Percentiles rank a stretch among this genome's conserved stretches.
Evolutionary conservation across 1,140 invertebrate species (phyloP).

Genomic region (Ruditapes philippinarum): DNA sequence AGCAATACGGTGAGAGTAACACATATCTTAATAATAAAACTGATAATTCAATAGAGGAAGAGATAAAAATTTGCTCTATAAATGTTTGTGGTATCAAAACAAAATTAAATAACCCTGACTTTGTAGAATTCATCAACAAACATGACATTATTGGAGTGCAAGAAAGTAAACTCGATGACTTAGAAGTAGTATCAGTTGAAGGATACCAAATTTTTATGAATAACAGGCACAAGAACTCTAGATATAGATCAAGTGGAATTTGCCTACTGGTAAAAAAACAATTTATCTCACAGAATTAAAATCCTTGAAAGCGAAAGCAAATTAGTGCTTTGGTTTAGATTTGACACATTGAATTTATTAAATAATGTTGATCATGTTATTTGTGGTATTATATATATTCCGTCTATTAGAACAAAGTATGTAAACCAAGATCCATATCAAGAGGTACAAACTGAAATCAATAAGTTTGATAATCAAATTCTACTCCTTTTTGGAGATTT

Average conservation of each 20-base stretch:
- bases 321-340: background rate
- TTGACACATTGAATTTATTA: background rate
- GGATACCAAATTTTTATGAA: background rate
- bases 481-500: background rate
- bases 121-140: background rate
- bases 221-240: background rate
- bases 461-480: background rate
- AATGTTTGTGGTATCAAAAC: slow-evolving; percentile 10
- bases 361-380: background rate
- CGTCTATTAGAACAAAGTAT: background rate
- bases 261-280: background rate
- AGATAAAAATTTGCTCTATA: background rate
- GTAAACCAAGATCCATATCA: background rate
- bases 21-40: background rate
- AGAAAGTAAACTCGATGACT: background rate
- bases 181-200: background rate
- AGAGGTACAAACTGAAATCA: background rate
- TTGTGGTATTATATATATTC: background rate
- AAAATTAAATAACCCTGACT: background rate
- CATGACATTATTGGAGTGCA: background rate
- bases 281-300: background rate
- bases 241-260: background rate
- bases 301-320: background rate
- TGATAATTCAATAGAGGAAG: background rate
- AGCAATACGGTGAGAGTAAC: background rate